Conservation (phyloP, 1,140 invertebrate genomes). For the Streblospio benedicti region DNA sequence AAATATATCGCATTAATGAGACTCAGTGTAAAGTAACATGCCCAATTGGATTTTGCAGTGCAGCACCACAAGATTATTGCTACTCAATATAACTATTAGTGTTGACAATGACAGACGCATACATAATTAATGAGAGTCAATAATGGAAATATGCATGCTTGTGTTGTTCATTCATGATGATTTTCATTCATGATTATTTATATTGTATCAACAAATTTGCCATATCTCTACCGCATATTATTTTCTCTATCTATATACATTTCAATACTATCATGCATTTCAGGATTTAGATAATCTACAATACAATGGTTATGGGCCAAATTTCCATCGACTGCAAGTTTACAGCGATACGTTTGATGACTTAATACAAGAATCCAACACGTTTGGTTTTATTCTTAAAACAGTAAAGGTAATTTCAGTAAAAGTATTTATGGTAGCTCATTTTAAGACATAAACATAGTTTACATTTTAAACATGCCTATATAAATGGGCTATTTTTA, state of each 20-base stretch:
- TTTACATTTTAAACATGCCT: too few relatives aligned
- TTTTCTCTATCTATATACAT: background rate
- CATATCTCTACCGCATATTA: background rate
- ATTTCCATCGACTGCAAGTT: slow-evolving; percentile 41
- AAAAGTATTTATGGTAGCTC: background rate
- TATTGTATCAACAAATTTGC: background rate
- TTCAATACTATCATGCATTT: slow-evolving; percentile 9
- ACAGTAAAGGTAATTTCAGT: slow-evolving; percentile 33
- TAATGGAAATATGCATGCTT: background rate
- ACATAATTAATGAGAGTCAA: background rate
- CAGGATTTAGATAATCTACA: slow-evolving; percentile 27
- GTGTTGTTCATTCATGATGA: background rate
- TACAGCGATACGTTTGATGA: slow-evolving; percentile 40
- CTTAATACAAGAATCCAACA: slow-evolving; percentile 33
- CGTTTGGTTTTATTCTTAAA: slow-evolving; percentile 37
- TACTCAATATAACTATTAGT: background rate
- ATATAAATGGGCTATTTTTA: too few relatives aligned
- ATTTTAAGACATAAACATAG: background rate
- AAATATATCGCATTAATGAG: slow-evolving; percentile 4
- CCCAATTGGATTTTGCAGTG: background rate
- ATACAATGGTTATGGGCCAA: slow-evolving; percentile 29
- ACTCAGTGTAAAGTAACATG: background rate
- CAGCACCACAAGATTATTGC: background rate
- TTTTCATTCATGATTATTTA: background rate
- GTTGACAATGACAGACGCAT: background rate